Percentiles rank a stretch among this genome's conserved stretches.
phyloP scores from a whole-genome alignment of 2,113 vertebrate species.

The Xerus inauris region DNA sequence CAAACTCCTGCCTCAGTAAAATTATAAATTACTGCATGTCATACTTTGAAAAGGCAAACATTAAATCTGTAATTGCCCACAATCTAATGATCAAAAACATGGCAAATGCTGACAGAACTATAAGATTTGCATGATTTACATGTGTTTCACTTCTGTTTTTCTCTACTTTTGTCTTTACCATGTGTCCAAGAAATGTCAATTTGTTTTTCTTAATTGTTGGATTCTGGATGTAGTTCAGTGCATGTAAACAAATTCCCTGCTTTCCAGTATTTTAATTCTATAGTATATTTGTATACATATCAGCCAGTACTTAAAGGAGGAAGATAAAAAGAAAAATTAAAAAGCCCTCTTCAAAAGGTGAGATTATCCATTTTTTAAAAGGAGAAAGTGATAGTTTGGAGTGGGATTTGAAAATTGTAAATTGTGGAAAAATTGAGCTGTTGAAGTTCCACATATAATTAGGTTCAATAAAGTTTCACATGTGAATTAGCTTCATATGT shows the following conservation, averaged over 20 bases:
- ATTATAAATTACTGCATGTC: not conserved
- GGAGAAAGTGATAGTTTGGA: constrained; percentile 9
- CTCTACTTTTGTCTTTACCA: not conserved
- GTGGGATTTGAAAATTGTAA: constrained; percentile 56
- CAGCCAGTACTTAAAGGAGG: constrained; percentile 22
- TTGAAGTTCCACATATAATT: constrained; percentile 25
- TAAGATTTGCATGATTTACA: not conserved
- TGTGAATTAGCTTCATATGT: constrained; percentile 38
- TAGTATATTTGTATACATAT: constrained; percentile 20
- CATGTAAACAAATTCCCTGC: constrained; percentile 11
- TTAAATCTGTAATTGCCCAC: not conserved
- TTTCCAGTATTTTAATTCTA: constrained; percentile 15
- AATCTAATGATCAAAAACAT: not conserved
- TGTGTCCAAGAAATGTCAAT: not conserved
- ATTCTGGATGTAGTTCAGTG: not conserved
- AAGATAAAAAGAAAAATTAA: constrained; percentile 17
- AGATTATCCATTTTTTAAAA: not conserved
- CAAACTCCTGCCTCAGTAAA: not conserved
- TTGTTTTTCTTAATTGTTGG: constrained; percentile 40
- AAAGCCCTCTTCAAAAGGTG: constrained; percentile 19
- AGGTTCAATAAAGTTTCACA: constrained; percentile 58
- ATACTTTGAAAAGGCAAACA: constrained; percentile 15
- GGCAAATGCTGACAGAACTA: not conserved
- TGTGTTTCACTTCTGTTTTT: not conserved
- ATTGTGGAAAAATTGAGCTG: constrained; percentile 3